A percentile compares a stretch with the other conserved stretches of the same genome.
Evolutionary conservation across 1,140 invertebrate genomes (phyloP).

Genomic region (Pachyrhynchus sulphureomaculatus): DNA sequence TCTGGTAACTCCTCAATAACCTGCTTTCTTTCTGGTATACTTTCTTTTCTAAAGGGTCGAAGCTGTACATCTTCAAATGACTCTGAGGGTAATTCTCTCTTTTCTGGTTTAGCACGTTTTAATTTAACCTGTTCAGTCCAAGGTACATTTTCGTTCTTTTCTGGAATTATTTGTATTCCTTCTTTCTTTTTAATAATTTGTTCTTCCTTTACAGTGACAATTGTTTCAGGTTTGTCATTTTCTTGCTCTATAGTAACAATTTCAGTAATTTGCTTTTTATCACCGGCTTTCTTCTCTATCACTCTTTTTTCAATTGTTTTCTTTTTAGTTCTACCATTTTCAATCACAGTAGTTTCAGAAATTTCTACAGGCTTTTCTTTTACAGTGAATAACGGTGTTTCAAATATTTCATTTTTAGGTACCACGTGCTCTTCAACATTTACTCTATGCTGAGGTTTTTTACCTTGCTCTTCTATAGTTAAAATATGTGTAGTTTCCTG

Average conservation of each 20-base stretch:
- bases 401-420: too few relatives aligned
- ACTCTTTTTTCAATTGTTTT: conserved; percentile 35
- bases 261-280: conserved; percentile 42
- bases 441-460: conserved; percentile 14
- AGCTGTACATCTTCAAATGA: conserved; percentile 11
- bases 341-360: conserved; percentile 40
- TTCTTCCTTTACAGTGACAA: conserved; percentile 48
- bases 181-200: conserved; percentile 41
- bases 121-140: conserved; percentile 39
- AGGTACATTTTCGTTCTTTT: conserved; percentile 41
- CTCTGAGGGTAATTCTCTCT: conserved; percentile 34
- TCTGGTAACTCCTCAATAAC: conserved; percentile 48
- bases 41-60: conserved; percentile 40
- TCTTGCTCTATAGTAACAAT: conserved; percentile 47
- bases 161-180: conserved; percentile 27
- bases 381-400: conserved; percentile 46
- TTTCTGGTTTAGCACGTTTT: conserved; percentile 33
- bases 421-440: too few relatives aligned
- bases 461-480: conserved; percentile 50
- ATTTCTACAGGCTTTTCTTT: conserved; percentile 36
- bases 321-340: conserved; percentile 43
- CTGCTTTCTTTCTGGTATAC: conserved; percentile 2
- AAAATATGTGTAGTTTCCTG: conserved; percentile 47
- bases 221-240: conserved; percentile 44
- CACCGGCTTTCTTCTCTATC: conserved; percentile 39